These are phyloP conservation scores for Cotesia glomerata DNA, from an alignment of 1,140 invertebrate species.

Conservation along the genomic window DNA sequence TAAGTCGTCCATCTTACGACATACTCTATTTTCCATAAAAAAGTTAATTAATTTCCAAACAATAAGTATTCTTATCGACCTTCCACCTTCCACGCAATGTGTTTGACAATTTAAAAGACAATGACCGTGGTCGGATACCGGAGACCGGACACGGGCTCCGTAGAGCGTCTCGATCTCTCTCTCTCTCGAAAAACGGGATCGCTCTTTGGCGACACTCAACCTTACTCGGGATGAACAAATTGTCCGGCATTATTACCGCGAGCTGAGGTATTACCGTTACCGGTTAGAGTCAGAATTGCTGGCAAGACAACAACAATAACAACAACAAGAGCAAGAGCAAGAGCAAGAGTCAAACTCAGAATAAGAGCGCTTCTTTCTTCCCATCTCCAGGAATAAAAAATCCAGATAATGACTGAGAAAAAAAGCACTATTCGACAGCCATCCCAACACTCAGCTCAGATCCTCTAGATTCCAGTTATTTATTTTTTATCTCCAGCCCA, in stretches of 20 bases:
- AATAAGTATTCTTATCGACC: no score
- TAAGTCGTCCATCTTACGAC: no score
- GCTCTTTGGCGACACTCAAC: slow-evolving; percentile 36
- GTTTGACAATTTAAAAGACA: slow-evolving; percentile 34
- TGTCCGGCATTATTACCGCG: slow-evolving; percentile 39
- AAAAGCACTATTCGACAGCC: not conserved
- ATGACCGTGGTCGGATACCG: slow-evolving; percentile 25
- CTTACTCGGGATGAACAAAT: slow-evolving; percentile 36
- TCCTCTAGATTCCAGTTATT: not conserved
- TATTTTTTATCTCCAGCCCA: not conserved
- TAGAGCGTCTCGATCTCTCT: slow-evolving; percentile 36
- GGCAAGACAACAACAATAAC: not conserved
- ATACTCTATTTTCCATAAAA: not conserved
- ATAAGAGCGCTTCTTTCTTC: not conserved
- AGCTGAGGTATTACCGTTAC: slow-evolving; percentile 11
- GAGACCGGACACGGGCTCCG: slow-evolving; percentile 46
- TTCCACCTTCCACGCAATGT: slow-evolving; percentile 10
- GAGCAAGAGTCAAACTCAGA: not conserved
- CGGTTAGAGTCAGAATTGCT: not conserved
- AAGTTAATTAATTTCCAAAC: not conserved
- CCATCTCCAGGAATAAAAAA: no score
- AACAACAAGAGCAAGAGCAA: not conserved
- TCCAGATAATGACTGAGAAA: no score
- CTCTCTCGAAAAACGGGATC: slow-evolving; percentile 22
- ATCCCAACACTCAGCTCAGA: not conserved